A percentile compares a stretch with the other conserved stretches of the same genome.
Evolutionary conservation across 2,888 invertebrate genomes (phyloP).

Genomic region (Mamestra brassicae): DNA sequence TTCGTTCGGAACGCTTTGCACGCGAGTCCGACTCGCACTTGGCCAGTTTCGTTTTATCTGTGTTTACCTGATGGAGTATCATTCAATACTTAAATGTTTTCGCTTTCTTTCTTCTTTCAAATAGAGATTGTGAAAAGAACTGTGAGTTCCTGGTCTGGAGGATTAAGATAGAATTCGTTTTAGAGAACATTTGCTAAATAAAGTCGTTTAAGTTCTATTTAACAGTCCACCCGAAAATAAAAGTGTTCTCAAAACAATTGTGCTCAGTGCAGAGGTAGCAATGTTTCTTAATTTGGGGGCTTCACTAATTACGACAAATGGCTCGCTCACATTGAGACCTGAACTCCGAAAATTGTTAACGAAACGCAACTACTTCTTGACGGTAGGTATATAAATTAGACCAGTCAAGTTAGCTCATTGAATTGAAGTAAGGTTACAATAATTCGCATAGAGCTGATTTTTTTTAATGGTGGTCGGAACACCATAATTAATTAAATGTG

Average conservation of each 20-base stretch:
- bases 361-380: too few species aligned
- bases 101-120: neutral
- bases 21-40: too few species aligned
- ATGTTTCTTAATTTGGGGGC: slow-evolving; percentile 40
- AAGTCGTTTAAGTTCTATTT: slow-evolving; percentile 5
- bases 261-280: neutral
- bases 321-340: neutral
- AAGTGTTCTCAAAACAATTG: slow-evolving; percentile 23
- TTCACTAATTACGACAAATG: slow-evolving; percentile 44
- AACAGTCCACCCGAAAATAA: neutral
- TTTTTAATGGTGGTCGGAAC: too few species aligned
- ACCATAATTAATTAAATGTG: too few species aligned
- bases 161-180: neutral
- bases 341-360: neutral
- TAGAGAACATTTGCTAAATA: neutral
- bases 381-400: too few species aligned
- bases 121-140: neutral
- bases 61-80: too few species aligned
- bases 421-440: too few species aligned
- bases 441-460: too few species aligned
- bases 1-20: too few species aligned
- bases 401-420: too few species aligned
- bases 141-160: neutral
- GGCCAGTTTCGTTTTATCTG: too few species aligned
- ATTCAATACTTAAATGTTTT: too few species aligned